Base-by-base conservation (phyloP, 1,140 invertebrate species). In the Drosophila mojavensis region DNA sequence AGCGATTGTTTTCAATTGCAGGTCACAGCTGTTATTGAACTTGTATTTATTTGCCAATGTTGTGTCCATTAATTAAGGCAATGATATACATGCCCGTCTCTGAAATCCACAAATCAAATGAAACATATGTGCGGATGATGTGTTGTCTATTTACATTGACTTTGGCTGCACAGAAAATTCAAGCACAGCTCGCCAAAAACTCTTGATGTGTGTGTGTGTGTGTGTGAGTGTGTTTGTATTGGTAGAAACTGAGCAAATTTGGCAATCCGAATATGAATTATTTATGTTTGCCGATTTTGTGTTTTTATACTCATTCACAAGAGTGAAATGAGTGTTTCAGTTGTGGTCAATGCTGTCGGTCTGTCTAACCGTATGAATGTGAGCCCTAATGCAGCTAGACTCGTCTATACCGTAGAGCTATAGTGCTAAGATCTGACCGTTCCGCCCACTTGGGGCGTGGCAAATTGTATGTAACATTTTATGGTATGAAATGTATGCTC, bases 41-140 rank as follows among this genome's bases (percentile, higher is more conserved):
- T 4, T 4, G 15, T 60, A 10, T 47, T 47, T 74, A 77, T 83
- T 83, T 83, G 60, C 72, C 41, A 51, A 10, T 54, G 36, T 59
- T 64, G 51, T 66, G 15, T 28, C 58, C 51, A 82, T 75, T 83
- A 83, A 83, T 84, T 68, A 79, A 79, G 68, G 66, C 81, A 77
- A 56, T 74, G 68, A 64, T 76, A 76, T 64, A 50, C 5, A 30
- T 1, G 26, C 5, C 0, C 3, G 5, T 30, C 20, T 47, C 4
- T 17, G 6, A 47, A 2, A 68, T 63, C 10, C 4, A 13, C 36
- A 67, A 26, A 13, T 6, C 4, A 24, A 69, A 43, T 43, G 74
- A 17, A 47, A 47, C 43, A 47, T 4, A 4, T 39, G 36, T 39
- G 36, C 1, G 6, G 2, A 10, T 39, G 36, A 7, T 36, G 2